Conservation (phyloP, 1,140 invertebrate genomes). For the Drosophila leontia region DNA sequence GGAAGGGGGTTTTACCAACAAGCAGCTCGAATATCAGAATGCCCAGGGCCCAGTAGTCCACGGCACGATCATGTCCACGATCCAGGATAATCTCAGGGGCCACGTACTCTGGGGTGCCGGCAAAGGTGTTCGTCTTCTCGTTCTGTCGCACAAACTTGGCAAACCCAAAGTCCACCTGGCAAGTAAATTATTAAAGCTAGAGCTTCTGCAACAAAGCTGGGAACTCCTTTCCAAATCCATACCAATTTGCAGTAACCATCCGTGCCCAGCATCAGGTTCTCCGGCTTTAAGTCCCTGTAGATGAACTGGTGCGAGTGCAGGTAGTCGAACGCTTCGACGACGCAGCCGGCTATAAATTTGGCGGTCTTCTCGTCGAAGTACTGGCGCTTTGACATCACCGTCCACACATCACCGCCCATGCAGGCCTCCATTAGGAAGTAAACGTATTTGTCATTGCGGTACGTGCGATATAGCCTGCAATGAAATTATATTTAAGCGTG, state of each 20-base stretch:
- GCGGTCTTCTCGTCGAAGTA: constrained; percentile 94
- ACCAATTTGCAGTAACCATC: constrained; percentile 97
- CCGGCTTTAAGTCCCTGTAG: constrained; percentile 97
- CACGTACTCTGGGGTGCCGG: constrained; percentile 95
- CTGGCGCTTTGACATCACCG: constrained; percentile 92
- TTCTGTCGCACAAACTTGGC: constrained; percentile 93
- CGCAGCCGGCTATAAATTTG: constrained; percentile 95
- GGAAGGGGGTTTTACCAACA: constrained; percentile 97
- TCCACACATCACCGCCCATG: constrained; percentile 99
- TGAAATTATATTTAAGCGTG: neutral
- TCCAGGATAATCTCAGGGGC: constrained; percentile 98
- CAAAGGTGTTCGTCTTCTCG: constrained; percentile 98
- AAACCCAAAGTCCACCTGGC: constrained; percentile 98
- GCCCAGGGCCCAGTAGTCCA: constrained; percentile 98
- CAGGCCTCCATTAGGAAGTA: constrained; percentile 99
- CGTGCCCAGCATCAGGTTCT: constrained; percentile 95
- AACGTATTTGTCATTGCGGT: constrained; percentile 97
- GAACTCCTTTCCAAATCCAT: constrained; percentile 24
- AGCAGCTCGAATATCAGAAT: constrained; percentile 96
- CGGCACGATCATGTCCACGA: constrained; percentile 95
- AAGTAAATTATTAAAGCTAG: constrained; percentile 30
- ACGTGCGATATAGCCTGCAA: constrained; percentile 95
- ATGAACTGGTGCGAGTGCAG: constrained; percentile 94
- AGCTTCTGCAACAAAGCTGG: neutral
- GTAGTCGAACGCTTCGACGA: constrained; percentile 96